Conservation (phyloP, 2,113 vertebrate species). For the Microcebus murinus region DNA sequence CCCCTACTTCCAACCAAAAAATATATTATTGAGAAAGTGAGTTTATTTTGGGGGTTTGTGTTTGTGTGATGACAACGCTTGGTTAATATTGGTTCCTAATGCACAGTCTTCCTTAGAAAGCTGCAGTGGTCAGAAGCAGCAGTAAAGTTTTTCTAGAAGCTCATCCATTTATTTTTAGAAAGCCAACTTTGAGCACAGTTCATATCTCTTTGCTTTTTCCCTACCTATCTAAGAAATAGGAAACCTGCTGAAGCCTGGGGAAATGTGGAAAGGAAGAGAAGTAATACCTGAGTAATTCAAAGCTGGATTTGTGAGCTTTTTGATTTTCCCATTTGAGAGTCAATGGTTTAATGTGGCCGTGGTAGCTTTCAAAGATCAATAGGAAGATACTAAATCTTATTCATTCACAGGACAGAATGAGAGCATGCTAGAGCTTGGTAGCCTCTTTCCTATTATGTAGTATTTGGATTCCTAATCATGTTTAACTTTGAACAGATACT, state of each 20-base stretch:
- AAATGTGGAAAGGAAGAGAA: not conserved
- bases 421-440: slow-evolving; percentile 10
- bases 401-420: slow-evolving; percentile 60
- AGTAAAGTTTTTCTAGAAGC: not conserved
- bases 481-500: not conserved
- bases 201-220: not conserved
- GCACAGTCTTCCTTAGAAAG: not conserved
- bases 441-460: not conserved
- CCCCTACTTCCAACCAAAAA: not conserved
- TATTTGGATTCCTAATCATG: not conserved
- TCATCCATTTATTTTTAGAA: not conserved
- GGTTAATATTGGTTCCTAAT: not conserved
- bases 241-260: not conserved
- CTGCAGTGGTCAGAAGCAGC: not conserved
- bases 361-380: not conserved
- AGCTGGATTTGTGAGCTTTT: not conserved
- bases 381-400: not conserved
- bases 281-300: not conserved
- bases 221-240: not conserved
- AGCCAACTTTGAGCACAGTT: not conserved
- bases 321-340: not conserved
- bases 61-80: not conserved
- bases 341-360: not conserved
- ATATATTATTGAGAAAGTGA: not conserved
- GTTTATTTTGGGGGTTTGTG: not conserved